Evolutionary conservation across 2,888 invertebrate species (phyloP).

Genomic region (Xestia rhomboidea): DNA sequence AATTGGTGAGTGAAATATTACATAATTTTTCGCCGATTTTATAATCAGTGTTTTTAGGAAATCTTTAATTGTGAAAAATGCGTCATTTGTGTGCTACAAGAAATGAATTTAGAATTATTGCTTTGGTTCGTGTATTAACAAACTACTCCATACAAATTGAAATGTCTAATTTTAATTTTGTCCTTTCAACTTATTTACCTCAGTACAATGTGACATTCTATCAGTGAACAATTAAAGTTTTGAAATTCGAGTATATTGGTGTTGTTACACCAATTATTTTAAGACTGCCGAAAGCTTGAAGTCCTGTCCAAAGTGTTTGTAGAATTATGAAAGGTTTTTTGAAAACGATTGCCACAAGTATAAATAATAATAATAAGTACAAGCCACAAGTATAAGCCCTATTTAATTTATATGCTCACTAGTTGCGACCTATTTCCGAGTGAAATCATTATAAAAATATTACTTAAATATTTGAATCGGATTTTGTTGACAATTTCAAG

Average conservation of each 20-base stretch:
- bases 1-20: constrained; percentile 81
- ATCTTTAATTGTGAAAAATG: background rate
- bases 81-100: background rate
- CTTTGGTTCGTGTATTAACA: background rate
- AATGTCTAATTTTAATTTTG: background rate
- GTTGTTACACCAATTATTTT: no score
- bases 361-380: no score
- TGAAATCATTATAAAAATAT: no score
- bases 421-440: no score
- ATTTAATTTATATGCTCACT: background rate
- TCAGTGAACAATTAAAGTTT: background rate
- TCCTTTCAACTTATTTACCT: background rate
- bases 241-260: background rate
- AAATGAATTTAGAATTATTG: background rate
- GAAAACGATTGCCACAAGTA: background rate
- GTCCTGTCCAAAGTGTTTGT: background rate
- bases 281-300: background rate
- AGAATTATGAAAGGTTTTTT: background rate
- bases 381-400: background rate
- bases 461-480: no score
- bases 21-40: background rate
- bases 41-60: background rate
- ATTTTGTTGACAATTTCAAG: no score
- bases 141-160: background rate
- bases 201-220: background rate